A percentile compares a stretch with the other conserved stretches of the same genome.
Evolutionary conservation across 2,797 vertebrate genomes (phyloP).

Genomic region (Heliangelus exortis): DNA sequence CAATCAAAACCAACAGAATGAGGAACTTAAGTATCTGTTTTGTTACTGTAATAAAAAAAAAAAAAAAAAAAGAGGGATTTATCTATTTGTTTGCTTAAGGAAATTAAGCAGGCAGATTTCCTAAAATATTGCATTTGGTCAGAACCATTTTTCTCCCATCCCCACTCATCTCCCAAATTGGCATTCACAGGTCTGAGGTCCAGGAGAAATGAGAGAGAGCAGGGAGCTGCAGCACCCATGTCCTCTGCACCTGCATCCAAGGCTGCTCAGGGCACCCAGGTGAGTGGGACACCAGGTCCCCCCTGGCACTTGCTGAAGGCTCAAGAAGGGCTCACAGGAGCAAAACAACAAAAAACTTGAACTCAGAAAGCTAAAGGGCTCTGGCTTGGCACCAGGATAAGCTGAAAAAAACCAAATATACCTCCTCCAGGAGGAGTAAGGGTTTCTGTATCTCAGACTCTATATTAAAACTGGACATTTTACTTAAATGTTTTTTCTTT

Average conservation of each 20-base stretch:
- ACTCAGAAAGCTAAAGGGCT: not conserved
- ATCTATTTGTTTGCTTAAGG: not conserved
- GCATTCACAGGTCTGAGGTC: not conserved
- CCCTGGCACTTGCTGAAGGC: fast-evolving
- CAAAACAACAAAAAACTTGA: not conserved
- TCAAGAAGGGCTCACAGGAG: not conserved
- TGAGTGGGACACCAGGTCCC: not conserved
- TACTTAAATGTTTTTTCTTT: not conserved
- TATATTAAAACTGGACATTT: not conserved
- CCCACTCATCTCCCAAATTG: not conserved
- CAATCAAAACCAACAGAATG: not conserved
- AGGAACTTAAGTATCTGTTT: not conserved
- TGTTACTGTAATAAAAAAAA: too few relatives aligned
- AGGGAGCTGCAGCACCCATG: not conserved
- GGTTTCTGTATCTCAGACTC: not conserved
- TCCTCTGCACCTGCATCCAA: not conserved
- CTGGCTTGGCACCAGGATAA: not conserved
- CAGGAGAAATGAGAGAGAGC: not conserved
- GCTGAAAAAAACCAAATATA: not conserved
- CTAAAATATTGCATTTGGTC: not conserved
- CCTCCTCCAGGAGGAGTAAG: not conserved
- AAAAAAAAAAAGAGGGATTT: not conserved
- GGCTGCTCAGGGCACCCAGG: not conserved
- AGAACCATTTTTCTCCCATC: not conserved
- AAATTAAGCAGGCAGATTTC: not conserved